Conservation (phyloP, 1,140 invertebrate species). For the Drosophila willistoni region DNA sequence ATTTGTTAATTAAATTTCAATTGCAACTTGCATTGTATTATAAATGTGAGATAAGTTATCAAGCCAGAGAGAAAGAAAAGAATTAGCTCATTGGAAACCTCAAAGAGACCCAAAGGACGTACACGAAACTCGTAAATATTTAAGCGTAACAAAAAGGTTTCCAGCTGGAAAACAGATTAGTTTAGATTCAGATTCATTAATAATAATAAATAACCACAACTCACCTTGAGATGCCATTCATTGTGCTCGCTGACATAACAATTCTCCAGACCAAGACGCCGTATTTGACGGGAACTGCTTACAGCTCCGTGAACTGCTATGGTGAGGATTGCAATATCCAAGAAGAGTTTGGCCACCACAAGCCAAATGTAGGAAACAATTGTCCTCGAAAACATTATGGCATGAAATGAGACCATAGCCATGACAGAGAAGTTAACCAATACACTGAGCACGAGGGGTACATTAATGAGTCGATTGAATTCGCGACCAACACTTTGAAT, state of each 20-base stretch:
- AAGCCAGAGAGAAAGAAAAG: slow-evolving; percentile 58
- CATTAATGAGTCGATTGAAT: slow-evolving; percentile 54
- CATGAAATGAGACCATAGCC: slow-evolving; percentile 39
- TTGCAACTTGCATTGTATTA: slow-evolving; percentile 54
- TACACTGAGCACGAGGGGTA: slow-evolving; percentile 44
- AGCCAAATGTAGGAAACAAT: slow-evolving; percentile 44
- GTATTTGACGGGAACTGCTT: slow-evolving; percentile 49
- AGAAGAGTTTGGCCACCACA: slow-evolving; percentile 47
- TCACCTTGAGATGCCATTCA: slow-evolving; percentile 57
- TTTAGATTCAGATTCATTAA: no score
- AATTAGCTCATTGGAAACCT: slow-evolving; percentile 67
- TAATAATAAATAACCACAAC: no score
- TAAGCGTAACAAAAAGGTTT: slow-evolving; percentile 54
- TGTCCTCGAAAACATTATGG: slow-evolving; percentile 35
- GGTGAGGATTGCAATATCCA: slow-evolving; percentile 60
- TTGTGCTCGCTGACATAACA: slow-evolving; percentile 47
- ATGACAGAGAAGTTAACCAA: slow-evolving; percentile 45
- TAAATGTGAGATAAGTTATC: slow-evolving; percentile 66
- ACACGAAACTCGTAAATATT: slow-evolving; percentile 51
- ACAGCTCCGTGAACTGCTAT: slow-evolving; percentile 56
- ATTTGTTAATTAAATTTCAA: background rate
- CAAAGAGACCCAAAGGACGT: slow-evolving; percentile 57
- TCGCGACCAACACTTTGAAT: slow-evolving; percentile 45
- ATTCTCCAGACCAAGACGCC: slow-evolving; percentile 53
- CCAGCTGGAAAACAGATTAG: slow-evolving; percentile 34